Base-by-base conservation (phyloP, 2,797 vertebrate species). In the Glyptemys insculpta region DNA sequence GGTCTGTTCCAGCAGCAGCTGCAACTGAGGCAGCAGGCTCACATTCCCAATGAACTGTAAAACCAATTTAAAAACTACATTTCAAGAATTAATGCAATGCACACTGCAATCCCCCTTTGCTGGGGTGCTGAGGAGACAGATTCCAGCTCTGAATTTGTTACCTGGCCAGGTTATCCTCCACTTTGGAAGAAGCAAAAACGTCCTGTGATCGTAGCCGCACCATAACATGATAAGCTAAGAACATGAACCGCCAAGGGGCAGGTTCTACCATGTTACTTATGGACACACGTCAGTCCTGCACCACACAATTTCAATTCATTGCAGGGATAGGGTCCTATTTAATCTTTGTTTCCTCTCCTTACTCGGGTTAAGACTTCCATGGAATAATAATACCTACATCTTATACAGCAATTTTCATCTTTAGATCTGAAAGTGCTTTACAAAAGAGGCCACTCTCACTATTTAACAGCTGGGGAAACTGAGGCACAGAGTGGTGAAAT, bases 61-160 rank as follows among this genome's bases (percentile, higher is more conserved):
- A 97, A 96, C 96, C 95, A 96, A 97, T 97, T 97, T 97, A 2
- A 95, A 95, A 94, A 87, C 9, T 88, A 97, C 96, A 86, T 97
- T 96, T 96, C 95, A 83, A 49, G 16, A 97, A 97, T 97, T 97
- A 97, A 96, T 95, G 91, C 92, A 83, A 94, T 95, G 93, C 86
- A 89, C 95, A 89, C 93, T 97, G 93, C 95, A 95, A 93, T 90
- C 93, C 44, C 89, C 90, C 8, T 0, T 47, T 72, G 79, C 78
- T 65, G 95, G 94, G 94, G 86, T 97, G 97, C 97, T 96, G 97
- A 97, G 94, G 82, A 97, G 96, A 94, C 96, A 95, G 59, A 95
- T 97, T 97, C 95, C 90, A 91, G 90, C 59, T 52, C 79, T 37
- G 93, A 92, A 93, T 97, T 96, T 97, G 95, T 96, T 97, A 97